These are phyloP conservation scores for Melolontha melolontha DNA, from an alignment of 2,888 invertebrate genomes.

Conservation along the genomic window DNA sequence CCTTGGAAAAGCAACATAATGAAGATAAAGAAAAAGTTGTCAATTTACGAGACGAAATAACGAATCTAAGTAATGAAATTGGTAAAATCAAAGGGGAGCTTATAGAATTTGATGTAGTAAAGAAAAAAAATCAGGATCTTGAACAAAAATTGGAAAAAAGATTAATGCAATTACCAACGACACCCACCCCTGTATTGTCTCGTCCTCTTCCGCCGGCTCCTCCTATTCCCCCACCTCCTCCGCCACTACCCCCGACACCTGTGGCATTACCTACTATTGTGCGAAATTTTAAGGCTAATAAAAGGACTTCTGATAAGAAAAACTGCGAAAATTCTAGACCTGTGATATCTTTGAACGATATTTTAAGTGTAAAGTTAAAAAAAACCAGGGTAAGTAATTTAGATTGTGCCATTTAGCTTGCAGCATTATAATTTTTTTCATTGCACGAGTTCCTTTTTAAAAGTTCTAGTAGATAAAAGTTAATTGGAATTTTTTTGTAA, in stretches of 20 bases:
- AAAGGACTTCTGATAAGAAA: slow-evolving; percentile 48
- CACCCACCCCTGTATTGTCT: neutral
- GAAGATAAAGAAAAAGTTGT: slow-evolving; percentile 39
- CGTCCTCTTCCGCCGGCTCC: slow-evolving; percentile 48
- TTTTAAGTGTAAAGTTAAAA: slow-evolving; percentile 61
- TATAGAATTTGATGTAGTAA: slow-evolving; percentile 49
- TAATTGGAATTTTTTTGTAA: too few relatives aligned
- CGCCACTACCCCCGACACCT: slow-evolving; percentile 53
- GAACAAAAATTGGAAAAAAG: slow-evolving; percentile 42
- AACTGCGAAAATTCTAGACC: slow-evolving; percentile 55
- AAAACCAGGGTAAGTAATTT: slow-evolving; percentile 59
- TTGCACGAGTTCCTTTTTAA: too few relatives aligned
- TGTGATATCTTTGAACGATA: slow-evolving; percentile 62
- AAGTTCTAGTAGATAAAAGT: too few relatives aligned
- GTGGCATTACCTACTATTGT: slow-evolving; percentile 21
- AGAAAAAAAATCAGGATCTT: slow-evolving; percentile 48
- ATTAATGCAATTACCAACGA: neutral
- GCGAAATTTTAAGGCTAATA: slow-evolving; percentile 37
- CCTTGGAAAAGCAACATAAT: slow-evolving; percentile 37
- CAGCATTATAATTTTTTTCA: too few relatives aligned
- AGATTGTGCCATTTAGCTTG: neutral
- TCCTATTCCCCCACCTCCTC: slow-evolving; percentile 54
- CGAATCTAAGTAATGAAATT: slow-evolving; percentile 34
- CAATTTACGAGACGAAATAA: slow-evolving; percentile 26
- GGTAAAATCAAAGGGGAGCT: slow-evolving; percentile 39